Evolutionary conservation across 2,797 vertebrate species (phyloP).

Genomic region (Sebastes hubbsi): DNA sequence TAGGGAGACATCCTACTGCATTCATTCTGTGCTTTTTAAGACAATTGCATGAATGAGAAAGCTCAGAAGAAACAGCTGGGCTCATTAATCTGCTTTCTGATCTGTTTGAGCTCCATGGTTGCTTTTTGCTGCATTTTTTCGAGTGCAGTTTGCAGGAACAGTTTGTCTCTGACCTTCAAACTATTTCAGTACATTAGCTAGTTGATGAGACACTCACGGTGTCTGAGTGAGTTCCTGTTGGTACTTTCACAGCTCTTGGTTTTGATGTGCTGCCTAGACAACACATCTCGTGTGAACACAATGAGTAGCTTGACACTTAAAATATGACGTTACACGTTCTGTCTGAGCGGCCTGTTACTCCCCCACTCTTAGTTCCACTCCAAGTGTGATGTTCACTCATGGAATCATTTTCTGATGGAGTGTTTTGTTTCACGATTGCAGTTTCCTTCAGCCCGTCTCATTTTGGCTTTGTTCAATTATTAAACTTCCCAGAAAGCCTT

Average conservation of each 20-base stretch:
- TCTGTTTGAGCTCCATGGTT: background rate
- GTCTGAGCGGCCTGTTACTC: conserved; percentile 34
- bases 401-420: background rate
- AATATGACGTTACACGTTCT: conserved; percentile 28
- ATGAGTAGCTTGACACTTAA: conserved; percentile 27
- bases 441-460: background rate
- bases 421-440: background rate
- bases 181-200: conserved; percentile 14
- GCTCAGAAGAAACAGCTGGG: background rate
- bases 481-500: background rate
- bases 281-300: conserved; percentile 45
- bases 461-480: background rate
- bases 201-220: conserved; percentile 25
- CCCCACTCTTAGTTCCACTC: conserved; percentile 9
- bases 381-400: background rate
- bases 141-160: conserved; percentile 8
- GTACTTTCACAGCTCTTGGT: conserved; percentile 41
- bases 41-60: background rate
- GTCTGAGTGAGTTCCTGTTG: conserved; percentile 27
- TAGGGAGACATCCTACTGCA: background rate
- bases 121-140: background rate
- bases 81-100: background rate
- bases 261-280: conserved; percentile 31
- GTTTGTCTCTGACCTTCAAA: conserved; percentile 24
- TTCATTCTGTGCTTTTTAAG: background rate